Conservation (phyloP, 2,888 invertebrate genomes). For the Agrotis puta region DNA sequence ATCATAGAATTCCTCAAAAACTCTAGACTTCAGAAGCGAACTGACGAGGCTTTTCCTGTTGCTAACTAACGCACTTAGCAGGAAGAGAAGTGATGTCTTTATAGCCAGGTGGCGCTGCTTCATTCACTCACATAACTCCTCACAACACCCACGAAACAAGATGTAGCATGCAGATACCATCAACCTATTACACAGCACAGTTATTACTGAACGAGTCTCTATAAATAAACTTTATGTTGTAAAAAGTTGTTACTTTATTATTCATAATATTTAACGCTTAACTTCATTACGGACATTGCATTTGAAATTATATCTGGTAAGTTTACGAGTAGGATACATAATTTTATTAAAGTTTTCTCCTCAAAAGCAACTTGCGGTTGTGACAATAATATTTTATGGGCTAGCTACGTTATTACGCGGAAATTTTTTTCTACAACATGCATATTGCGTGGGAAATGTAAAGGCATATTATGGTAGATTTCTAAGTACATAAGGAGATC, state of each 20-base stretch:
- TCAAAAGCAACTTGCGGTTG: conserved; percentile 5
- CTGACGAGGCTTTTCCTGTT: not conserved
- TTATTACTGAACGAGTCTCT: conserved; percentile 37
- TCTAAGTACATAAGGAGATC: not conserved
- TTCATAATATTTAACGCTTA: conserved; percentile 51
- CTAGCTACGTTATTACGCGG: conserved; percentile 31
- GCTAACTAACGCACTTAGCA: not conserved
- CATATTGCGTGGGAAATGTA: not conserved
- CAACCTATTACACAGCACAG: conserved; percentile 43
- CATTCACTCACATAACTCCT: conserved; percentile 34
- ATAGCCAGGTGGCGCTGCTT: conserved; percentile 18
- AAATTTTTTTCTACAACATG: conserved; percentile 4
- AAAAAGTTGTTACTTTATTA: conserved; percentile 43
- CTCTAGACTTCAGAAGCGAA: not conserved
- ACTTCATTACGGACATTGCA: conserved; percentile 30
- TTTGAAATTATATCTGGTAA: conserved; percentile 30
- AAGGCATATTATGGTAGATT: too few species aligned
- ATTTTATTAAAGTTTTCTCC: conserved; percentile 27
- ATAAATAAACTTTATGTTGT: conserved; percentile 30
- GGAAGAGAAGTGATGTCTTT: conserved; percentile 19
- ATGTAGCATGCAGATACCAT: conserved; percentile 43
- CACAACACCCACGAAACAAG: conserved; percentile 39
- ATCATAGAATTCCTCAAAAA: not conserved
- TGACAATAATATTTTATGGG: conserved; percentile 38
- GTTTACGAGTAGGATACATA: conserved; percentile 42